A percentile compares a stretch with the other conserved stretches of the same genome.
Evolutionary conservation across 2,888 invertebrate genomes (phyloP).

Genomic region (Caenorhabditis virilis): DNA sequence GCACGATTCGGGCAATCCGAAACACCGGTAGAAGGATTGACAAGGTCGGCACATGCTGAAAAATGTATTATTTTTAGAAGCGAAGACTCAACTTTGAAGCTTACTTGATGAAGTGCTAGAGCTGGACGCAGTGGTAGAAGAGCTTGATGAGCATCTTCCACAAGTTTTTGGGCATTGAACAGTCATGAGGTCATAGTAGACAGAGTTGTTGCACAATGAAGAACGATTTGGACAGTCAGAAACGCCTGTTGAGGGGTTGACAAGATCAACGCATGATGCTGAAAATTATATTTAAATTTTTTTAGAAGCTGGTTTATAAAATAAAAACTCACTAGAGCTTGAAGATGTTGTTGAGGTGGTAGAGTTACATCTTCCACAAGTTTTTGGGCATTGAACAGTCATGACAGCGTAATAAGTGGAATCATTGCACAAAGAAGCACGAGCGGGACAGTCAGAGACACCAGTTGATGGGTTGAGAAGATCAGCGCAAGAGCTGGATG

Average conservation of each 20-base stretch:
- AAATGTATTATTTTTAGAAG: too few species aligned
- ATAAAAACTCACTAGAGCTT: too few species aligned
- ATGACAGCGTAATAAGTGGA: slow-evolving; percentile 32
- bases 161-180: slow-evolving; percentile 40
- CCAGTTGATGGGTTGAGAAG: slow-evolving; percentile 10
- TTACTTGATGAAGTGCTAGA: too few species aligned
- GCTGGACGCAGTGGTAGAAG: background rate
- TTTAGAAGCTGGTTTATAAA: too few species aligned
- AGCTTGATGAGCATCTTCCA: slow-evolving; percentile 30
- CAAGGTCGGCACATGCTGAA: slow-evolving; percentile 32
- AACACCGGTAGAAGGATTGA: slow-evolving; percentile 39
- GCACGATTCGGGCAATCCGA: slow-evolving; percentile 37
- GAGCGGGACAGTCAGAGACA: slow-evolving; percentile 22
- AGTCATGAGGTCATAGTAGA: slow-evolving; percentile 41
- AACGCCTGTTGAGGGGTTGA: slow-evolving; percentile 39
- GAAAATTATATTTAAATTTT: too few species aligned
- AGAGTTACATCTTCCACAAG: slow-evolving; percentile 21
- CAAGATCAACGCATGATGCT: slow-evolving; percentile 32
- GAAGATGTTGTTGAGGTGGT: too few species aligned
- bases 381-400: slow-evolving; percentile 36
- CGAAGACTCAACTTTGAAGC: too few species aligned
- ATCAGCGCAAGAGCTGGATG: slow-evolving; percentile 12
- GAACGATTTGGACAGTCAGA: slow-evolving; percentile 37
- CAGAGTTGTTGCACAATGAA: slow-evolving; percentile 32
- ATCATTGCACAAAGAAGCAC: slow-evolving; percentile 32